Percentiles rank a stretch among this genome's conserved stretches.
Evolutionary conservation across 2,888 invertebrate genomes (phyloP).

Genomic region (Amphipyra tragopoginis): DNA sequence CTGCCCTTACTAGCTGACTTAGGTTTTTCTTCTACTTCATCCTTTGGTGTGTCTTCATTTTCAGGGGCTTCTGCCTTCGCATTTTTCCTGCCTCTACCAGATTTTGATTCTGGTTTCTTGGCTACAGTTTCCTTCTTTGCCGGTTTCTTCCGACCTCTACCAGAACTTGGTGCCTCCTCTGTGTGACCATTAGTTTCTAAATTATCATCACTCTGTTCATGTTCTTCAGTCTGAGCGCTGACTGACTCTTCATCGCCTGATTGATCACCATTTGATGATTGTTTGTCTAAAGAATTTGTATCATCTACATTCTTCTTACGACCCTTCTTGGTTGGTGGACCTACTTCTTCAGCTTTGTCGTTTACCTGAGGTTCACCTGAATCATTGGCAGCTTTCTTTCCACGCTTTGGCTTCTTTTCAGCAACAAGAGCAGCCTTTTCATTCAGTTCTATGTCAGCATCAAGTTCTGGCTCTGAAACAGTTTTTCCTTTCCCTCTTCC

Average conservation of each 20-base stretch:
- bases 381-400: constrained; percentile 74
- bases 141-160: constrained; percentile 77
- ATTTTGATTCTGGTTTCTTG: constrained; percentile 68
- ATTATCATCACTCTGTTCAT: constrained; percentile 68
- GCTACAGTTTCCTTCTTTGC: constrained; percentile 74
- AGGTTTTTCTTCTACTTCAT: constrained; percentile 72
- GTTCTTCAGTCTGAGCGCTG: constrained; percentile 62
- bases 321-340: constrained; percentile 75
- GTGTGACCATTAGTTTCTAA: constrained; percentile 73
- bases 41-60: constrained; percentile 58
- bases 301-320: constrained; percentile 77
- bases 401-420: constrained; percentile 75
- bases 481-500: constrained; percentile 80
- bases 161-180: constrained; percentile 64
- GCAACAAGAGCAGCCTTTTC: constrained; percentile 54
- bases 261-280: constrained; percentile 68
- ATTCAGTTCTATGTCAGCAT: constrained; percentile 59
- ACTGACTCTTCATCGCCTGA: constrained; percentile 70
- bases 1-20: constrained; percentile 72
- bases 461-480: constrained; percentile 56
- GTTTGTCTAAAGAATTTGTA: constrained; percentile 64
- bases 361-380: constrained; percentile 61
- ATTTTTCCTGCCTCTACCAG: constrained; percentile 72
- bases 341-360: constrained; percentile 69
- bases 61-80: constrained; percentile 68